phyloP scores from a whole-genome alignment of 1,140 invertebrate genomes.

The Chymomyza costata region DNA sequence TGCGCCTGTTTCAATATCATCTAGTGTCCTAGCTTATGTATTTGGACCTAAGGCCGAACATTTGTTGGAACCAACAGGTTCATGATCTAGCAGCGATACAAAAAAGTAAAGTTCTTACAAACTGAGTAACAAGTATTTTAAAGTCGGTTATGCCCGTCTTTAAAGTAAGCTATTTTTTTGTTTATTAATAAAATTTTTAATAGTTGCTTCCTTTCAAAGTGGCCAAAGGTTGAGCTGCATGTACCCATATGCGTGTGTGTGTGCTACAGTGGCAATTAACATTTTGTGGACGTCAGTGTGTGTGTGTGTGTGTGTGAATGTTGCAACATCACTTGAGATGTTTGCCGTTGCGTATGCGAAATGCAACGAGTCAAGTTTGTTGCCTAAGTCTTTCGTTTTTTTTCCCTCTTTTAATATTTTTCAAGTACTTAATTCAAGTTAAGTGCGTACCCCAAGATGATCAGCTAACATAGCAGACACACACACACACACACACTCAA shows the following conservation, averaged over 20 bases:
- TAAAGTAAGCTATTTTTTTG: too few species aligned
- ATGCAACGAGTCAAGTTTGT: conserved; percentile 43
- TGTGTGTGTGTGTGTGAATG: conserved; percentile 13
- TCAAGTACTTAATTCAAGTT: conserved; percentile 48
- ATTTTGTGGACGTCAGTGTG: conserved; percentile 3
- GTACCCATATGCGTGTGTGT: conserved; percentile 19
- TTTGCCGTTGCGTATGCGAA: conserved; percentile 8
- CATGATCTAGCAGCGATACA: too few species aligned
- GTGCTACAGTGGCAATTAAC: conserved; percentile 34
- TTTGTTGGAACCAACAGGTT: too few species aligned
- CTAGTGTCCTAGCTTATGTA: too few species aligned
- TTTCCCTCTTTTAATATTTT: conserved; percentile 1
- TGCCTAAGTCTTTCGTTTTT: conserved; percentile 37
- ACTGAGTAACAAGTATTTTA: too few species aligned
- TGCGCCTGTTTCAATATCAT: too few species aligned
- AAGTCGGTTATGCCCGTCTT: too few species aligned
- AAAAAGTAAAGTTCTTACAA: too few species aligned
- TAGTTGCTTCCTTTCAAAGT: conserved; percentile 22
- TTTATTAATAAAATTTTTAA: conserved; percentile 52
- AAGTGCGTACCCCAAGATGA: background rate
- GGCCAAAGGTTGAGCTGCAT: conserved; percentile 30
- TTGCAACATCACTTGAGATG: conserved; percentile 8
- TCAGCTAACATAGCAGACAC: background rate
- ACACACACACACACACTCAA: too few species aligned
- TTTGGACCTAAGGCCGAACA: too few species aligned